phyloP scores from a whole-genome alignment of 2,113 vertebrate species.

The Tauraco erythrolophus region DNA sequence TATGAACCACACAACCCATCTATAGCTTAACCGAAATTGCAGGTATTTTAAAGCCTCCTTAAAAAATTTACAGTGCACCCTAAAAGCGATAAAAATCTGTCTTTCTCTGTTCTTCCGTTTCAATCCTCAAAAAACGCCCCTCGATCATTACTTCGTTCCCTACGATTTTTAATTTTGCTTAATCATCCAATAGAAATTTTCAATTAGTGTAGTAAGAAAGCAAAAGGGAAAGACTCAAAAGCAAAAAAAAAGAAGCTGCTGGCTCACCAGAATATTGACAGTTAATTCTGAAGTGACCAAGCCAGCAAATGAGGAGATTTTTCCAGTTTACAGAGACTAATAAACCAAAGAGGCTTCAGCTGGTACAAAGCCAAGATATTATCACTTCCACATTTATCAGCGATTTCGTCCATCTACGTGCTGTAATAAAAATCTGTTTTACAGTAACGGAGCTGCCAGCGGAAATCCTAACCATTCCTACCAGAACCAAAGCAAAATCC shows the following conservation, averaged over 20 bases:
- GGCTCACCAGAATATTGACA: background rate
- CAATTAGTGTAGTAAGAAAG: background rate
- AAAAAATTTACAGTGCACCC: conserved; percentile 38
- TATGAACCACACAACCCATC: background rate
- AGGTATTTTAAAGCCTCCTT: conserved; percentile 40
- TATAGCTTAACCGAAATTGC: conserved; percentile 14
- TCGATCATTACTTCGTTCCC: background rate
- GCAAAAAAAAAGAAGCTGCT: background rate
- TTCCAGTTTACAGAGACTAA: conserved; percentile 67
- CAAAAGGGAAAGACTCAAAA: background rate
- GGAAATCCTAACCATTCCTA: conserved; percentile 32
- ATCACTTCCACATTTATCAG: conserved; percentile 18
- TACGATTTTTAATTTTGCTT: background rate
- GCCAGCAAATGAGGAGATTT: conserved; percentile 8
- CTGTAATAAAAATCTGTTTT: background rate
- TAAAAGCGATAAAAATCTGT: conserved; percentile 27
- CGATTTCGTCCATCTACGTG: background rate
- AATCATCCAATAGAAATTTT: background rate
- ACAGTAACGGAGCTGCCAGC: conserved; percentile 27
- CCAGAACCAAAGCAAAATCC: conserved; percentile 52
- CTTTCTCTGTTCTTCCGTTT: background rate
- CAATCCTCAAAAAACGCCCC: background rate
- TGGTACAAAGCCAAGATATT: conserved; percentile 23
- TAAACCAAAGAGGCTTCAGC: conserved; percentile 36
- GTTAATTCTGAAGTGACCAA: conserved; percentile 17